Evolutionary conservation across 2,113 vertebrate species (phyloP).

Genomic region (Xyrauchen texanus): DNA sequence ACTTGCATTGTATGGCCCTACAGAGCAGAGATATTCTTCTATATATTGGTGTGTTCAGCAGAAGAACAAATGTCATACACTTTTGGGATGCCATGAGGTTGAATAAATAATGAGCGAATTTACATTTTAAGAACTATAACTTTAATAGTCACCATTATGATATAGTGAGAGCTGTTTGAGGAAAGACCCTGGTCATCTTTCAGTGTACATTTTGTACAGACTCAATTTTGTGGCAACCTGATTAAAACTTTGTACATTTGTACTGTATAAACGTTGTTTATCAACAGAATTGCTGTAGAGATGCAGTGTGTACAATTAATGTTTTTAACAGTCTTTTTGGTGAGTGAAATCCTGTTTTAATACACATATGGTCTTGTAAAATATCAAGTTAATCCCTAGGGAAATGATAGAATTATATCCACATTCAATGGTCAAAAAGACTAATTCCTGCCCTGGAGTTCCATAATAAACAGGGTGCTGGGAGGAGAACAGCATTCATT

Average conservation of each 20-base stretch:
- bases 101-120: too few species aligned
- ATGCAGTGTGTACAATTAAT: slow-evolving; percentile 5
- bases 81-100: too few species aligned
- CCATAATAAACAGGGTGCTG: slow-evolving; percentile 27
- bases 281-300: not conserved
- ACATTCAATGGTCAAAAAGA: slow-evolving; percentile 23
- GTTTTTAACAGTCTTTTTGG: slow-evolving; percentile 18
- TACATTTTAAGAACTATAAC: not conserved
- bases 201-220: slow-evolving; percentile 10
- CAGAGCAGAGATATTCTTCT: too few species aligned
- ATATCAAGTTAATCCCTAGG: slow-evolving; percentile 10
- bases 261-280: not conserved
- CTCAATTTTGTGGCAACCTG: not conserved
- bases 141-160: not conserved
- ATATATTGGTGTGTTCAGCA: too few species aligned
- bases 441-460: slow-evolving; percentile 18
- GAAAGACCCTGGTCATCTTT: slow-evolving; percentile 23
- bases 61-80: too few species aligned
- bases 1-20: too few species aligned
- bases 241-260: slow-evolving; percentile 1
- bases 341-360: slow-evolving; percentile 19
- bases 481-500: slow-evolving; percentile 6
- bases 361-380: not conserved
- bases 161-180: slow-evolving; percentile 17
- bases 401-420: slow-evolving; percentile 20